These are phyloP conservation scores for Tarsius wallacei DNA, from an alignment of 2,797 vertebrate genomes.

Conservation along the genomic window DNA sequence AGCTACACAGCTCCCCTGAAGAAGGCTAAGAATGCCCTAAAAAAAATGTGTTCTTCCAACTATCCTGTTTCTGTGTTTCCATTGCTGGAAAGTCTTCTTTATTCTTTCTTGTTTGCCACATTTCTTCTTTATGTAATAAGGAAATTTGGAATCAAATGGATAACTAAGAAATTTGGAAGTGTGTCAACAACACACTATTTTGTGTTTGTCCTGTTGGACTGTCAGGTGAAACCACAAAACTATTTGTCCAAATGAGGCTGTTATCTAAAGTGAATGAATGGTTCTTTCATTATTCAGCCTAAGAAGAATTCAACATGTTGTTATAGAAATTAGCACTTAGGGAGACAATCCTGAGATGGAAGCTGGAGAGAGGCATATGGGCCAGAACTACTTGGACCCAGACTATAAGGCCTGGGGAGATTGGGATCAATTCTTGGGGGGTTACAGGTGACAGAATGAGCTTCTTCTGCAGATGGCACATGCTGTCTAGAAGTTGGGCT, in stretches of 20 bases:
- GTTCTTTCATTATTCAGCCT: not conserved
- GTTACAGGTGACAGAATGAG: not conserved
- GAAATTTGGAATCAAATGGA: constrained; percentile 13
- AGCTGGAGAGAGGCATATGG: no score
- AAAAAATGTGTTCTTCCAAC: not conserved
- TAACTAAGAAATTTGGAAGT: not conserved
- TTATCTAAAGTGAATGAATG: not conserved
- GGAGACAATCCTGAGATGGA: no score
- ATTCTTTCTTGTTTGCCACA: not conserved
- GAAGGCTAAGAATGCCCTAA: not conserved
- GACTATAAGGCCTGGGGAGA: not conserved
- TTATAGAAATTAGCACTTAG: not conserved
- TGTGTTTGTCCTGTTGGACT: not conserved
- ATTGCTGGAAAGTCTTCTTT: not conserved
- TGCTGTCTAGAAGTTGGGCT: not conserved
- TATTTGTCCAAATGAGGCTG: not conserved
- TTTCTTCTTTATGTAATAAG: not conserved
- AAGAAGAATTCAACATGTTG: not conserved
- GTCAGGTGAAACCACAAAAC: not conserved
- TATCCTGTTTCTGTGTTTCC: not conserved
- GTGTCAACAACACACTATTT: not conserved
- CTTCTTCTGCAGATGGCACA: not conserved
- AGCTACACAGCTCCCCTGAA: not conserved
- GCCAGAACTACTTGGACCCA: not conserved
- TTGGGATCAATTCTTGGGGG: not conserved